phyloP scores from a whole-genome alignment of 2,113 vertebrate species.

The Chauna torquata region DNA sequence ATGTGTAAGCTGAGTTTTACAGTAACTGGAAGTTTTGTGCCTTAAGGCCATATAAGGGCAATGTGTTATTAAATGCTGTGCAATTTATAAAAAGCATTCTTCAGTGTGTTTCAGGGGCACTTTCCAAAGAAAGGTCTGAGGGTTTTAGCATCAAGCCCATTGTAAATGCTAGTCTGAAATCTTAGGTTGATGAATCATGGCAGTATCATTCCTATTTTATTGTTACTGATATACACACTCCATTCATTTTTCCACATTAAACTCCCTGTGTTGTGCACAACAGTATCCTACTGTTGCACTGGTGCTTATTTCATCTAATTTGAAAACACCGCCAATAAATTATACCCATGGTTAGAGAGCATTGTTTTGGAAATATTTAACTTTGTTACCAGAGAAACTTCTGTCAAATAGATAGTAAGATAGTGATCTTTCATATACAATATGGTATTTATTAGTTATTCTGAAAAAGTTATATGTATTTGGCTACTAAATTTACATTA shows the following conservation, averaged over 20 bases:
- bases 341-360: constrained; percentile 12
- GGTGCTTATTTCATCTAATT: constrained; percentile 43
- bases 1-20: neutral
- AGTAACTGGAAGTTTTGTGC: neutral
- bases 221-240: neutral
- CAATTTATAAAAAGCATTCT: constrained; percentile 45
- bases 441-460: neutral
- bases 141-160: neutral
- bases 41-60: neutral
- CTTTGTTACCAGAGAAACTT: constrained; percentile 67
- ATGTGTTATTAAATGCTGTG: neutral
- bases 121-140: constrained; percentile 31
- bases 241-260: constrained; percentile 24
- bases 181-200: neutral
- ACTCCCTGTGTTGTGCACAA: neutral
- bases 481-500: constrained; percentile 37
- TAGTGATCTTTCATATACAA: neutral
- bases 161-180: neutral
- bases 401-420: neutral
- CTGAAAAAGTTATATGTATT: constrained; percentile 17
- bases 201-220: neutral
- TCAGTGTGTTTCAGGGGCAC: neutral
- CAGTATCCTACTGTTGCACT: neutral
- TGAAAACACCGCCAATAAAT: constrained; percentile 42
- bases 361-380: constrained; percentile 68